These are phyloP conservation scores for Timema cristinae DNA, from an alignment of 2,888 invertebrate species.

Conservation along the genomic window DNA sequence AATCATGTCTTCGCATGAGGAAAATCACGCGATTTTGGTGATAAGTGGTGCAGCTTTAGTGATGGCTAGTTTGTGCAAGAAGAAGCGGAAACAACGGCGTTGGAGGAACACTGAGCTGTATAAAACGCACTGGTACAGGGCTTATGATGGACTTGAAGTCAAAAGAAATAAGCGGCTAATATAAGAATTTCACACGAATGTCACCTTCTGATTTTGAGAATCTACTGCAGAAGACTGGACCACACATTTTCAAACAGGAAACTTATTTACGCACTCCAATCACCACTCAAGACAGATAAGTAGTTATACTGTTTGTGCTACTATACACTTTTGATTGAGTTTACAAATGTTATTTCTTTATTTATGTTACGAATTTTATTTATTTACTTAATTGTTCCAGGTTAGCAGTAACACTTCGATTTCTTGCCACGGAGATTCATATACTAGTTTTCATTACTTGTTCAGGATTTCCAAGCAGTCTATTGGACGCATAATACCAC, in stretches of 20 bases:
- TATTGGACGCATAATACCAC: slow-evolving; percentile 37
- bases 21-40: too few relatives aligned
- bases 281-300: slow-evolving; percentile 1
- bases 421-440: slow-evolving; percentile 35
- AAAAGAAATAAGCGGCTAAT: neutral
- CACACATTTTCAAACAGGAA: neutral
- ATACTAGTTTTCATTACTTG: slow-evolving; percentile 34
- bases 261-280: neutral
- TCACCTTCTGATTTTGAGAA: neutral
- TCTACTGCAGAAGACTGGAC: neutral
- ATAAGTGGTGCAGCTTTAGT: neutral
- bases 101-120: neutral
- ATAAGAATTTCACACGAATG: neutral
- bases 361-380: neutral
- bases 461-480: slow-evolving; percentile 36
- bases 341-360: neutral
- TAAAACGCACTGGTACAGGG: neutral
- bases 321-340: neutral
- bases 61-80: neutral
- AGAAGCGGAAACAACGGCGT: neutral
- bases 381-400: slow-evolving; percentile 24
- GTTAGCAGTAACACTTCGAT: slow-evolving; percentile 38
- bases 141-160: neutral
- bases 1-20: too few relatives aligned
- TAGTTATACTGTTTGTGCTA: neutral